Percentiles rank a stretch among this genome's conserved stretches.
These are phyloP conservation scores for Heliconius congener DNA, from an alignment of 1,140 invertebrate species.

Conservation along the genomic window DNA sequence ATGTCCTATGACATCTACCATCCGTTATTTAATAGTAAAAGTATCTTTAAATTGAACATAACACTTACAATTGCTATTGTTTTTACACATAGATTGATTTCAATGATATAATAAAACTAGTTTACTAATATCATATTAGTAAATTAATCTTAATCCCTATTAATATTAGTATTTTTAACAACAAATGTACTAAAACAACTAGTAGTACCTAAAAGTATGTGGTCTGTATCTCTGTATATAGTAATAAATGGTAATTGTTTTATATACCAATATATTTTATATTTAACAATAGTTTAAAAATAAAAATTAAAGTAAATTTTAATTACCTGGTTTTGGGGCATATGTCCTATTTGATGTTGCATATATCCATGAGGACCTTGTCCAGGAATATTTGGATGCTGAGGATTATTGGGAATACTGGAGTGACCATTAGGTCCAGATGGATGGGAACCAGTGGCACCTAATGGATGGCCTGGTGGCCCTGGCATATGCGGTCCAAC, in stretches of 20 bases:
- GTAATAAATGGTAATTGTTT: not conserved
- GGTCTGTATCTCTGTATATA: not conserved
- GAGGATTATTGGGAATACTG: constrained; percentile 63
- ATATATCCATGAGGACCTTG: constrained; percentile 82
- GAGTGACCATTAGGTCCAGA: constrained; percentile 77
- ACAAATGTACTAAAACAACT: not conserved
- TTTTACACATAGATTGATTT: not conserved
- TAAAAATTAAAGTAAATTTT: not conserved
- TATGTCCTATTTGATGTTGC: constrained; percentile 78
- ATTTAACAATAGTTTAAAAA: not conserved
- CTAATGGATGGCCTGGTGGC: constrained; percentile 69
- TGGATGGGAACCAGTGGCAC: constrained; percentile 69
- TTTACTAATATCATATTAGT: not conserved
- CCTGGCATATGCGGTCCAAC: constrained; percentile 68
- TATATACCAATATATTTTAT: not conserved
- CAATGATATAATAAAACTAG: not conserved
- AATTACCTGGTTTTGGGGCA: constrained; percentile 74
- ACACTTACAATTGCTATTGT: not conserved
- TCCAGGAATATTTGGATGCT: constrained; percentile 73
- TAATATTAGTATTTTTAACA: not conserved
- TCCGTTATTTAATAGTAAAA: constrained; percentile 54
- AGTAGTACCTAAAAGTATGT: too few relatives aligned
- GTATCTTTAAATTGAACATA: not conserved
- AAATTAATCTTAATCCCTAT: not conserved
- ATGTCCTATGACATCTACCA: constrained; percentile 62